Percentiles rank a stretch among this genome's conserved stretches.
phyloP scores from a whole-genome alignment of 2,888 invertebrate species.

The Sarcophaga variegata region DNA sequence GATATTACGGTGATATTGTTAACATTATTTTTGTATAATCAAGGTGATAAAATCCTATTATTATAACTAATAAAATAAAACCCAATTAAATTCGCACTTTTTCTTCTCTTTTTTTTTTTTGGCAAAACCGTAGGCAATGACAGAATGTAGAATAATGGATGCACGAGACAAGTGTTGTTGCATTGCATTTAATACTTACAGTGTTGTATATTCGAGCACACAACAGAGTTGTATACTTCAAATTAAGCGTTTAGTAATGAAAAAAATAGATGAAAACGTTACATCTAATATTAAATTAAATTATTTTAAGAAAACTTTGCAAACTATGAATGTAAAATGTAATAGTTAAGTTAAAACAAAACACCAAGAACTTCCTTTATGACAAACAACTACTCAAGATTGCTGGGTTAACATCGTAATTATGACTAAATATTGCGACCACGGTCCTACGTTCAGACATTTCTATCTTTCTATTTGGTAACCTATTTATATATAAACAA shows the following conservation, averaged over 20 bases:
- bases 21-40: conserved; percentile 16
- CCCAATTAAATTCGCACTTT: conserved; percentile 54
- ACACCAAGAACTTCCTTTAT: too few species aligned
- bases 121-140: conserved; percentile 55
- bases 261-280: neutral
- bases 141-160: conserved; percentile 61
- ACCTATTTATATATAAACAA: too few species aligned
- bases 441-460: too few species aligned
- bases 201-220: neutral
- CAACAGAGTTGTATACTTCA: neutral
- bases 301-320: too few species aligned
- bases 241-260: neutral
- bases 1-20: conserved; percentile 16
- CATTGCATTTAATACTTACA: neutral
- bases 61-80: conserved; percentile 54
- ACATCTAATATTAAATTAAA: too few species aligned
- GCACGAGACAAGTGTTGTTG: conserved; percentile 57
- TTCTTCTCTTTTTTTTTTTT: conserved; percentile 48
- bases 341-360: too few species aligned
- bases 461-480: too few species aligned
- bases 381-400: too few species aligned
- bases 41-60: conserved; percentile 36
- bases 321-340: too few species aligned
- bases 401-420: too few species aligned
- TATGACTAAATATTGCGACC: too few species aligned